These are phyloP conservation scores for Catocala fraxini DNA, from an alignment of 2,888 invertebrate species.

Conservation along the genomic window DNA sequence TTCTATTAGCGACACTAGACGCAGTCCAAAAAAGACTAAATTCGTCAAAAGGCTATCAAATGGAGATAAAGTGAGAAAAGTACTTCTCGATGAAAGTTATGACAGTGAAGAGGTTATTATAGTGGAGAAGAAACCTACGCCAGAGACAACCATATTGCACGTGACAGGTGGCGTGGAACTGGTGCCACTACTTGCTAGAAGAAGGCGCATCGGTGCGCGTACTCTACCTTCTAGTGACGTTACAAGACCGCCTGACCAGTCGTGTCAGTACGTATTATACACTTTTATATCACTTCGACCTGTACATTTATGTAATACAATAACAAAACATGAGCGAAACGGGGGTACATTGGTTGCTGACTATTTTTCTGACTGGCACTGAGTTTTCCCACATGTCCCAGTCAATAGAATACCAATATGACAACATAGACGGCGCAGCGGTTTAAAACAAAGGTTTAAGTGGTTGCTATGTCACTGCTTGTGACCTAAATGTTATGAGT, in stretches of 20 bases:
- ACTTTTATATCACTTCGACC: neutral
- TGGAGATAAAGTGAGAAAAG: constrained; percentile 66
- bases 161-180: constrained; percentile 91
- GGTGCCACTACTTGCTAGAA: constrained; percentile 91
- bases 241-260: constrained; percentile 77
- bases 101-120: constrained; percentile 42
- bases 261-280: constrained; percentile 75
- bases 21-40: constrained; percentile 68
- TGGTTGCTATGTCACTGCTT: too few species aligned
- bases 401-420: too few species aligned
- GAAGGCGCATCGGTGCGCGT: constrained; percentile 85
- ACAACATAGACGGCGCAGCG: too few species aligned
- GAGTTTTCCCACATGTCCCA: too few species aligned
- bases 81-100: constrained; percentile 61
- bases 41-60: constrained; percentile 73
- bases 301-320: neutral
- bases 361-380: too few species aligned
- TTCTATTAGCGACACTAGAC: constrained; percentile 50
- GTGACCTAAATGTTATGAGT: too few species aligned
- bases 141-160: constrained; percentile 74
- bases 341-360: too few species aligned
- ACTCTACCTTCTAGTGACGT: constrained; percentile 83
- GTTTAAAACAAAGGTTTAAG: too few species aligned
- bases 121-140: constrained; percentile 70
- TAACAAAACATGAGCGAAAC: too few species aligned